Evolutionary conservation across 64 coral and sea anemone species (phyloP), one percentile per base, ranked within the genome.

Genomic region (Stichodactyla helianthus): DNA sequence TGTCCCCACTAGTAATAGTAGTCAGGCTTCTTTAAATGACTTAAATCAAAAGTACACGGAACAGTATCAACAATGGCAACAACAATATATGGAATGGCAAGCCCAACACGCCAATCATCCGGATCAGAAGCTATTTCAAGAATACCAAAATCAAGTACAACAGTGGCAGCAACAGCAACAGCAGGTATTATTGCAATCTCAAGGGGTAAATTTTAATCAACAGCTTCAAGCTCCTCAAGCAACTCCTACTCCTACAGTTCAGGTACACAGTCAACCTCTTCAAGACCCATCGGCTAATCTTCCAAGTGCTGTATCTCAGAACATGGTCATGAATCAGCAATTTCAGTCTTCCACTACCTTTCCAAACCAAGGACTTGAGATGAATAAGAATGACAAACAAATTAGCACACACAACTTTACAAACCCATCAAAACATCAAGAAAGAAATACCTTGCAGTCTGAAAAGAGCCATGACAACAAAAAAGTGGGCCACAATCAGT

Each of bases 41-140:
- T 77, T 84, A 4, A 86, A 96, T 60, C 89, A 87, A 84, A 59
- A 96, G 51, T 96, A 96, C 53, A 87, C 86, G 65, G 88, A 96
- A 64, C 85, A 93, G 76, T 83, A 84, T 27, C 51, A 86, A 50
- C 53, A 93, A 83, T 96, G 94, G 94, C 90, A 96, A 56, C 87
- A 90, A 79, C 91, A 96, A 52, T 96, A 93, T 78, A 83, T 61
- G 19, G 90, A 97, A 67, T 97, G 94, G 94, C 91, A 97, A 59
- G 88, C 91, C 52, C 94, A 97, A 65, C 94, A 97, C 52, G 89
- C 91, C 19, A 93, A 97, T 77, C 94, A 97, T 55, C 94, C 94
- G 5, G 94, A 97, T 85, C 94, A 97, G 79, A 97, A 93, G 78
- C 89, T 94, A 77, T 98, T 92, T 79, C 95, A 92, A 18, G 89